Percentiles rank a stretch among this genome's conserved stretches.
Conservation (phyloP, 2,888 invertebrate genomes). For the Polydrusus tereticollis region DNA sequence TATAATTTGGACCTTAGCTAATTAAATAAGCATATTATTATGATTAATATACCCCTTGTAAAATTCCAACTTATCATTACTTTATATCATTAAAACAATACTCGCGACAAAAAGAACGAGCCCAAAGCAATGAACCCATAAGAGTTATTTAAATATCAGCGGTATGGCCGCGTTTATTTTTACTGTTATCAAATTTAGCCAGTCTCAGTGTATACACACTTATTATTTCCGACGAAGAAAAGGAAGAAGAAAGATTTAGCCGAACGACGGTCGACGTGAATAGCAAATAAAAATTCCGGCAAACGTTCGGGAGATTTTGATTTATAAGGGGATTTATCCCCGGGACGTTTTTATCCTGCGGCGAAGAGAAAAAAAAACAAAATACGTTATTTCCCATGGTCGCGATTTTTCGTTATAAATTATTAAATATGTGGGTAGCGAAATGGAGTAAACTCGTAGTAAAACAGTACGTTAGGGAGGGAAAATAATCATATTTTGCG, state of each 20-base stretch:
- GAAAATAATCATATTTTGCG: constrained; percentile 6
- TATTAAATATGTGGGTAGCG: constrained; percentile 14
- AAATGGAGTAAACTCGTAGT: constrained; percentile 4
- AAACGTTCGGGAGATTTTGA: constrained; percentile 20
- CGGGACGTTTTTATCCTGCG: neutral
- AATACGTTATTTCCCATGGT: constrained; percentile 3
- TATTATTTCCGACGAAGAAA: constrained; percentile 10
- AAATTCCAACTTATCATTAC: neutral
- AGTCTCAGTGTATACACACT: neutral
- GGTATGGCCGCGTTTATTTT: neutral
- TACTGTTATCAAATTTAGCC: constrained; percentile 9
- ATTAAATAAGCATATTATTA: too few species aligned
- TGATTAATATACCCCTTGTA: neutral
- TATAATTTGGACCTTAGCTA: too few species aligned
- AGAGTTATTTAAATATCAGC: neutral
- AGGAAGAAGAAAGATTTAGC: constrained; percentile 6
- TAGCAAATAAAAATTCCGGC: constrained; percentile 23
- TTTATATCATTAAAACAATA: neutral
- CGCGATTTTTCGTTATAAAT: constrained; percentile 11
- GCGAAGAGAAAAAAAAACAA: constrained; percentile 3
- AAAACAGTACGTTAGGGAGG: constrained; percentile 4
- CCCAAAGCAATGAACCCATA: neutral
- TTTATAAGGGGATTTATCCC: constrained; percentile 23
- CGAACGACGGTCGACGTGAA: neutral
- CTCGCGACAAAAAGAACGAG: neutral